phyloP scores from a whole-genome alignment of 2,888 invertebrate genomes.

The Athripsodes cinereus region DNA sequence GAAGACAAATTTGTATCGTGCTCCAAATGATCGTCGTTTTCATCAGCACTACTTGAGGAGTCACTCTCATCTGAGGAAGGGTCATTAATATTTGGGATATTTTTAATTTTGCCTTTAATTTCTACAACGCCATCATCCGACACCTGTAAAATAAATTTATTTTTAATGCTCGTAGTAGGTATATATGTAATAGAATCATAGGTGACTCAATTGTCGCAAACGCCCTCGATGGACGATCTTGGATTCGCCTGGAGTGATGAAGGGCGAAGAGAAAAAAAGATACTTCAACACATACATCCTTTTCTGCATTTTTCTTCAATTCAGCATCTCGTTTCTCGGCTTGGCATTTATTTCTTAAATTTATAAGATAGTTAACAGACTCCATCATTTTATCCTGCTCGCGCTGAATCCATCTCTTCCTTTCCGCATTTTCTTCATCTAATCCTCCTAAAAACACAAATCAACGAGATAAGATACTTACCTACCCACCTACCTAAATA shows the following conservation, averaged over 20 bases:
- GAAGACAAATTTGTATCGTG: no score
- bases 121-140: not conserved
- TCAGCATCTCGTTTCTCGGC: constrained; percentile 39
- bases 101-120: not conserved
- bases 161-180: no score
- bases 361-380: constrained; percentile 57
- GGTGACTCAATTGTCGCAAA: no score
- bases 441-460: constrained; percentile 50
- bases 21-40: no score
- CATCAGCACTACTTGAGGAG: not conserved
- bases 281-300: constrained; percentile 1
- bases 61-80: not conserved
- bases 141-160: no score
- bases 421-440: constrained; percentile 62
- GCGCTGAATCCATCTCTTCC: constrained; percentile 63
- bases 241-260: no score
- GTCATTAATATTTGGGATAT: not conserved
- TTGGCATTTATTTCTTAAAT: constrained; percentile 42
- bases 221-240: no score
- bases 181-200: no score
- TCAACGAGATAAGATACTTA: no score
- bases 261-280: no score
- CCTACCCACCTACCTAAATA: no score
- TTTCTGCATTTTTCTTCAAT: not conserved
- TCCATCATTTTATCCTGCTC: constrained; percentile 68